A percentile compares a stretch with the other conserved stretches of the same genome.
These are phyloP conservation scores for Ailuropoda melanoleuca DNA, from an alignment of 2,113 vertebrate genomes.

Conservation along the genomic window DNA sequence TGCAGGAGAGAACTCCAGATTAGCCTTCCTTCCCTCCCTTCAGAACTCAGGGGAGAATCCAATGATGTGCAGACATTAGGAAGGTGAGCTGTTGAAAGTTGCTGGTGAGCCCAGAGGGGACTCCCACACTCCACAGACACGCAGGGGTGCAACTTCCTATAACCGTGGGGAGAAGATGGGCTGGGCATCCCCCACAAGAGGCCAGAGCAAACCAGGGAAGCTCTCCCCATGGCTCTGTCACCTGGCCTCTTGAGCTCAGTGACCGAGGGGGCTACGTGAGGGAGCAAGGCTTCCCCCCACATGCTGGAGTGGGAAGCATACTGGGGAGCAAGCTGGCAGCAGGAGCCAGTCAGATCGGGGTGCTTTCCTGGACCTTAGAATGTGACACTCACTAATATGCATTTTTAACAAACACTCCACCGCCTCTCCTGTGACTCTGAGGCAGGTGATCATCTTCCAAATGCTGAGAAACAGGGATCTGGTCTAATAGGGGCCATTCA, in stretches of 20 bases:
- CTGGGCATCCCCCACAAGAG: background rate
- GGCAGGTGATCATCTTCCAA: background rate
- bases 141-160: background rate
- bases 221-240: background rate
- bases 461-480: background rate
- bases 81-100: background rate
- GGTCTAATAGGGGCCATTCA: fast-evolving
- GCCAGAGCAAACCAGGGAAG: background rate
- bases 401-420: background rate
- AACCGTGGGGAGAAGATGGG: background rate
- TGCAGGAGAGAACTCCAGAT: background rate
- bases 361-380: background rate
- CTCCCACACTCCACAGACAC: background rate
- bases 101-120: background rate
- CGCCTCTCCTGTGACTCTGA: background rate
- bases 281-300: fast-evolving
- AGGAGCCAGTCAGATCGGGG: background rate
- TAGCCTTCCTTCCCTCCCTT: background rate
- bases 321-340: background rate
- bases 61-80: background rate
- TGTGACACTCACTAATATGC: too few relatives aligned
- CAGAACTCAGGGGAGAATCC: background rate
- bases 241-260: background rate
- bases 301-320: background rate
- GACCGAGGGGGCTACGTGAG: background rate